Percentiles rank a stretch among this genome's conserved stretches.
Conservation (phyloP, 2,797 vertebrate genomes). For the Eulemur rubriventer region DNA sequence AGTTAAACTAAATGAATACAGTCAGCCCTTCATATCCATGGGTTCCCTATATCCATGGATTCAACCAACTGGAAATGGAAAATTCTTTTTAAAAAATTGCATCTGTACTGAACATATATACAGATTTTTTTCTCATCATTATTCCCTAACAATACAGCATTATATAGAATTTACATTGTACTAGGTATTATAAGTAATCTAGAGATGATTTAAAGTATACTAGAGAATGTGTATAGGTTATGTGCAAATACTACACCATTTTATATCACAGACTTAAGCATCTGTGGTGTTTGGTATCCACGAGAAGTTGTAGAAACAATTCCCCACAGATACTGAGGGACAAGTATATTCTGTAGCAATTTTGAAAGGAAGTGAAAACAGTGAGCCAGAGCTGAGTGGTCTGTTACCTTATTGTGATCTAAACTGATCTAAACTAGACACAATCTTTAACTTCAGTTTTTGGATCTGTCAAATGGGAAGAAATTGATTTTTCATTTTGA, state of each 20-base stretch:
- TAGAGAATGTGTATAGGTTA: neutral
- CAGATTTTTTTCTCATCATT: neutral
- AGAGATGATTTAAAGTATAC: neutral
- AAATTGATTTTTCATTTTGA: too few relatives aligned
- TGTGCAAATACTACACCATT: neutral
- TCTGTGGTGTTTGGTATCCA: neutral
- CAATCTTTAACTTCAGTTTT: neutral
- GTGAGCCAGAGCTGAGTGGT: neutral
- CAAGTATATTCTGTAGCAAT: neutral
- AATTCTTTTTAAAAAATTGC: neutral
- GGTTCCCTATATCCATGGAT: neutral
- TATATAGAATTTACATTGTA: neutral
- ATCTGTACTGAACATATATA: neutral
- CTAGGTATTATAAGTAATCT: neutral
- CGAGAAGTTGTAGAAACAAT: neutral
- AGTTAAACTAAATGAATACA: neutral
- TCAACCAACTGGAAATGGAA: neutral
- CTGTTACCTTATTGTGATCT: neutral
- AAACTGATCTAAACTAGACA: neutral
- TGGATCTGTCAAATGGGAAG: neutral
- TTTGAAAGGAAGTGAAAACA: neutral
- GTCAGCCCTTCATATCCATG: neutral
- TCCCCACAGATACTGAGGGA: neutral
- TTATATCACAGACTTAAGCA: neutral
- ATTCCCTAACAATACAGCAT: neutral